These are phyloP conservation scores for Listronotus oregonensis DNA, from an alignment of 1,140 invertebrate species.

Conservation along the genomic window DNA sequence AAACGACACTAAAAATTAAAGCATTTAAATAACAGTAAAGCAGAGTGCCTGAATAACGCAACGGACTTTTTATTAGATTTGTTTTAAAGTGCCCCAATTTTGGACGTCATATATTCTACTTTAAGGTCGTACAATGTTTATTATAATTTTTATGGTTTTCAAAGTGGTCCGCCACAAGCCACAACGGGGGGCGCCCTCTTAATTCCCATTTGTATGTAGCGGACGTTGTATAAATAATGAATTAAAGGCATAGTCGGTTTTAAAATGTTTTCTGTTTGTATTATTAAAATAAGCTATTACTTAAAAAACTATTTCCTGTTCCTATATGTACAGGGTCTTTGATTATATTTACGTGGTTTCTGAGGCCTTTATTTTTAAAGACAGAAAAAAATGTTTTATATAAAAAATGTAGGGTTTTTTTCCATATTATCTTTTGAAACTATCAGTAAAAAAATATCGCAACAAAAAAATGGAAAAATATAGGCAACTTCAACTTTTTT, in stretches of 20 bases:
- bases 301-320: no score
- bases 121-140: constrained; percentile 21
- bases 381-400: no score
- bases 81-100: constrained; percentile 20
- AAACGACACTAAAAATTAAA: constrained; percentile 15
- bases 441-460: no score
- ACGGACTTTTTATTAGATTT: constrained; percentile 22
- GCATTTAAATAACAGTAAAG: constrained; percentile 13
- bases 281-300: no score
- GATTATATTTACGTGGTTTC: no score
- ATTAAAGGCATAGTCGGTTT: constrained; percentile 5
- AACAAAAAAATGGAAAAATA: no score
- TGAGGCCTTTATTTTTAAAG: no score
- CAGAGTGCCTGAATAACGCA: constrained; percentile 13
- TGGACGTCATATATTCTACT: constrained; percentile 15
- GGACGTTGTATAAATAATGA: constrained; percentile 16
- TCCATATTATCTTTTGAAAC: no score
- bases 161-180: constrained; percentile 16
- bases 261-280: no score
- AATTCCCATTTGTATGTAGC: constrained; percentile 22
- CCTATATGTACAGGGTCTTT: no score
- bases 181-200: constrained; percentile 17
- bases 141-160: constrained; percentile 16
- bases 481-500: no score
- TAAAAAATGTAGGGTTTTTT: no score